Conservation (phyloP, 2,888 invertebrate genomes). For the Acleris laterana region DNA sequence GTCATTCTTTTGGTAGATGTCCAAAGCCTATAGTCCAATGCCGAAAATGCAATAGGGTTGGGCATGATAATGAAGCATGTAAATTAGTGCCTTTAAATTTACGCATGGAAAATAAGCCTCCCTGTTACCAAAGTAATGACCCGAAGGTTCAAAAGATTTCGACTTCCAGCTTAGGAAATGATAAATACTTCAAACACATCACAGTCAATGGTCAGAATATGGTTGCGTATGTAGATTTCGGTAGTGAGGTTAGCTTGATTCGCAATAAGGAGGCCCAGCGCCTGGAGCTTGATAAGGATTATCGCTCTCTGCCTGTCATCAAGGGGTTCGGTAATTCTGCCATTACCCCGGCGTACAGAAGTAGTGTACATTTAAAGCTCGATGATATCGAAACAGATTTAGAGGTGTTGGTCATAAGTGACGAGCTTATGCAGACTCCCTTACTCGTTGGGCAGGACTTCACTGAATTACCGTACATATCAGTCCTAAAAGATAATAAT, state of each 20-base stretch:
- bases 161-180: not conserved
- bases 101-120: not conserved
- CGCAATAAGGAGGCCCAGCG: not conserved
- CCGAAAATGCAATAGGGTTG: not conserved
- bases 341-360: not conserved
- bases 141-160: not conserved
- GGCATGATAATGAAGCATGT: not conserved
- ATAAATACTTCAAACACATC: not conserved
- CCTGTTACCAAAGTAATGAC: not conserved
- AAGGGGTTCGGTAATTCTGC: slow-evolving; percentile 1
- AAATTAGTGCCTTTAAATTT: not conserved
- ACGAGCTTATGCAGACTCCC: not conserved
- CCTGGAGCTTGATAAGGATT: not conserved
- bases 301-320: not conserved
- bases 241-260: not conserved
- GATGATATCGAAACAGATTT: not conserved
- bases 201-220: not conserved
- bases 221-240: not conserved
- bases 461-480: not conserved
- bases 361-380: not conserved
- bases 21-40: not conserved
- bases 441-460: not conserved
- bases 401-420: not conserved
- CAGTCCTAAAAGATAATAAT: slow-evolving; percentile 2
- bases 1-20: slow-evolving; percentile 3